phyloP scores from a whole-genome alignment of 2,797 vertebrate species.

The Emys orbicularis region DNA sequence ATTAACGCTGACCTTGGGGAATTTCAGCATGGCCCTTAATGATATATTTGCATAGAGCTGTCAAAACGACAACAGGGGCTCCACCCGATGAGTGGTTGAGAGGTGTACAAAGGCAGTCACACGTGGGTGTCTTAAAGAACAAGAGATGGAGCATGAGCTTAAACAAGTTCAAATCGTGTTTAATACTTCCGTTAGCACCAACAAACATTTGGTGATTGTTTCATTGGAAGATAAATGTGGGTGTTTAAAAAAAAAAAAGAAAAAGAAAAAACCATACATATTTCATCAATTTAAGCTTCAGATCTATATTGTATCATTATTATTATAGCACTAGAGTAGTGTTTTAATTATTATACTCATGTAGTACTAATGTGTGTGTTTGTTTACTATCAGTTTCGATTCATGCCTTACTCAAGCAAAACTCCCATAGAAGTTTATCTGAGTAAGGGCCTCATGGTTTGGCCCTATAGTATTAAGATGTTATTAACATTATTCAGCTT shows the following conservation, averaged over 20 bases:
- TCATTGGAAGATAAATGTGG: neutral
- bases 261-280: neutral
- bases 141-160: neutral
- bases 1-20: slow-evolving; percentile 49
- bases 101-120: slow-evolving; percentile 5
- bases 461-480: neutral
- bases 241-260: neutral
- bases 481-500: rapidly evolving
- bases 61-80: slow-evolving; percentile 70
- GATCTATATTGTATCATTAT: rapidly evolving
- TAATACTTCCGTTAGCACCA: neutral
- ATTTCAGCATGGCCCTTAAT: slow-evolving; percentile 81
- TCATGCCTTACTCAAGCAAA: rapidly evolving
- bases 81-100: slow-evolving; percentile 41
- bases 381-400: neutral
- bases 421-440: neutral
- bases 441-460: neutral
- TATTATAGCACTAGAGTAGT: rapidly evolving
- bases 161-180: neutral
- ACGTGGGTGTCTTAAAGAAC: neutral
- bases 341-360: neutral
- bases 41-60: slow-evolving; percentile 88
- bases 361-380: no score
- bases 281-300: neutral
- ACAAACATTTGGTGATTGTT: rapidly evolving